Evolutionary conservation across 1,140 invertebrate genomes (phyloP).

Genomic region (Anastrepha obliqua): DNA sequence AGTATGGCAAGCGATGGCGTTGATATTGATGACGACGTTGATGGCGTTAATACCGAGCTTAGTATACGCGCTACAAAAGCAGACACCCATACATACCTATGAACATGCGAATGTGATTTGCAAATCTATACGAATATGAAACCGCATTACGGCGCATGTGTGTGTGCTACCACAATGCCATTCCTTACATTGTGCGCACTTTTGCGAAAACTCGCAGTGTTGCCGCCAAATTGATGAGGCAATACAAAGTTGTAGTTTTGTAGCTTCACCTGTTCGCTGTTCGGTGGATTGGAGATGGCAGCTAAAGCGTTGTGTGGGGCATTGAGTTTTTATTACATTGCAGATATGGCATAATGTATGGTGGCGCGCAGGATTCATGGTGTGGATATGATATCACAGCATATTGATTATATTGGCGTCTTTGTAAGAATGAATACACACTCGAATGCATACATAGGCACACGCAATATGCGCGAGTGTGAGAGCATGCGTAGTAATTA

Average conservation of each 20-base stretch:
- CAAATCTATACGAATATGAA: background rate
- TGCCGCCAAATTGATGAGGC: slow-evolving; percentile 23
- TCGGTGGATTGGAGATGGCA: background rate
- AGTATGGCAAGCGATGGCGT: background rate
- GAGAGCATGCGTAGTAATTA: background rate
- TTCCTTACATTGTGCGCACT: background rate
- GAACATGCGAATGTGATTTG: slow-evolving; percentile 9
- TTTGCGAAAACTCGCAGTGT: background rate
- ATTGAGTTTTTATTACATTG: slow-evolving; percentile 19
- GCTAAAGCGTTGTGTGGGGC: background rate
- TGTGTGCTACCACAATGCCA: slow-evolving; percentile 21
- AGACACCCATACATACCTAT: background rate
- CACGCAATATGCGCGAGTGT: background rate
- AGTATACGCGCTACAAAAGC: background rate
- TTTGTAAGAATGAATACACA: too few species aligned
- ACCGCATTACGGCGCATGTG: background rate
- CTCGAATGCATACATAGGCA: background rate
- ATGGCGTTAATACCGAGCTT: background rate
- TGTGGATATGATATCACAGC: slow-evolving; percentile 28
- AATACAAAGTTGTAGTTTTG: background rate
- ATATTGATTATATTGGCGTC: slow-evolving; percentile 1
- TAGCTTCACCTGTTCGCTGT: background rate
- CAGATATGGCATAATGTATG: slow-evolving; percentile 17
- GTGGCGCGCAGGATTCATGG: background rate
- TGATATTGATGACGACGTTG: slow-evolving; percentile 18